Conservation (phyloP, 2,113 vertebrate species). For the Sander lucioperca region DNA sequence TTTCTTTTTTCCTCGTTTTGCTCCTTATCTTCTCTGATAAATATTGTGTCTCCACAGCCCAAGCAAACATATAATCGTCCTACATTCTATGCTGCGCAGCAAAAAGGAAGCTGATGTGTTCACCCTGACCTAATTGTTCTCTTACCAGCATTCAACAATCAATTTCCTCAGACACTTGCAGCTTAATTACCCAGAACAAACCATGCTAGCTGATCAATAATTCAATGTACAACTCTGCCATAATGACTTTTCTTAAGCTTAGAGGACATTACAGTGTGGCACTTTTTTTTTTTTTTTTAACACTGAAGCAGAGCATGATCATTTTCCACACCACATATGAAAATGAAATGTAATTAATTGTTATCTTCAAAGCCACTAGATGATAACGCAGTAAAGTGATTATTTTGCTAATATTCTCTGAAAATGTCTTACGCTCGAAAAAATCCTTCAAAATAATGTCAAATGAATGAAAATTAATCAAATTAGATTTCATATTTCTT, state of each 20-base stretch:
- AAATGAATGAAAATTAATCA: background rate
- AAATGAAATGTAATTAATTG: background rate
- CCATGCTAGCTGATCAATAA: constrained; percentile 59
- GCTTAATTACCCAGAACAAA: constrained; percentile 70
- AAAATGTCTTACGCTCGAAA: background rate
- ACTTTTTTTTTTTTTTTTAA: background rate
- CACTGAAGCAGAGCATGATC: background rate
- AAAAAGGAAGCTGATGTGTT: constrained; percentile 21
- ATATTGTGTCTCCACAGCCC: background rate
- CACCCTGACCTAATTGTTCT: constrained; percentile 54
- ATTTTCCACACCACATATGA: background rate
- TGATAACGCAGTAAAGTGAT: background rate
- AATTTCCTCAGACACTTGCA: constrained; percentile 41
- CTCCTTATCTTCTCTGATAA: background rate
- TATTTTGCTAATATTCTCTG: background rate
- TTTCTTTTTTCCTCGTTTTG: accelerated
- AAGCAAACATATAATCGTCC: background rate
- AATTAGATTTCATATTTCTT: background rate
- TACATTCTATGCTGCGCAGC: background rate
- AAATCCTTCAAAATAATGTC: background rate
- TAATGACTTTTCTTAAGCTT: constrained; percentile 35
- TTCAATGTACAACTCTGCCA: constrained; percentile 41
- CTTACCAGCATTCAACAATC: constrained; percentile 60
- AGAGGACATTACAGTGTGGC: background rate
- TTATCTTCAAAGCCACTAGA: background rate